Base-by-base conservation (phyloP, 2,888 invertebrate species). In the Himalopsyche tibetana region DNA sequence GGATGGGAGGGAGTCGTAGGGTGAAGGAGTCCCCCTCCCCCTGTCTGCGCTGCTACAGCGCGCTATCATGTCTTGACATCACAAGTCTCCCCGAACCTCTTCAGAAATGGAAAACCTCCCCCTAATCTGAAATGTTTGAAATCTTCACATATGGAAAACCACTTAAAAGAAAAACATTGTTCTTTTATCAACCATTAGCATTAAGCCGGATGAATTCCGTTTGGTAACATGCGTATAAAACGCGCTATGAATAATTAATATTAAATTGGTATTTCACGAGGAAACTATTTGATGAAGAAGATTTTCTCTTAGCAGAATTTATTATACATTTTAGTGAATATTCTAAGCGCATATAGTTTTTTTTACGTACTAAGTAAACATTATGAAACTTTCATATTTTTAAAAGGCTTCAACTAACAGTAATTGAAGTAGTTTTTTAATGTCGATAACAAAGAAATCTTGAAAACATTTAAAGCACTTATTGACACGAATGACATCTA, bases 21-120 rank as follows among this genome's bases (percentile, higher is more conserved):
- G 9, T 69, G 69, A 36, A 28, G 11, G 69, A n/a, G 28, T n/a
- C 45, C 45, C 28, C 51, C 51, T 51, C 36, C 36, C 36, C 74
- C 74, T 74, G 74, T 74, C 74, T 74, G 74, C 38, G 36, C 12
- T 15, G 74, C 38, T 74, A 74, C 74, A 74, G 74, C 28, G 74
- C 74, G 74, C 74, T 74, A 74, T 74, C 74, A 74, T 74, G 74
- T 74, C 74, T 74, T 74, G 74, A 74, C 74, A 74, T 74, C 74
- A 36, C 74, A 28, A 74, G 38, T 74, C 74, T 74, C 74, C 36
- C 74, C 38, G n/a, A 74, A 38, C 74, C 36, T 74, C 74, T 36
- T 12, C 28, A 36, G 19, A 51, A 51, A 51, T 15, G 51, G 36
- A 74, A 74, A 74, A 74, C 28, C 74, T 45, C 15, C 74, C 36